Evolutionary conservation across 2,888 invertebrate genomes (phyloP).

Genomic region (Dastarcus helophoroides): DNA sequence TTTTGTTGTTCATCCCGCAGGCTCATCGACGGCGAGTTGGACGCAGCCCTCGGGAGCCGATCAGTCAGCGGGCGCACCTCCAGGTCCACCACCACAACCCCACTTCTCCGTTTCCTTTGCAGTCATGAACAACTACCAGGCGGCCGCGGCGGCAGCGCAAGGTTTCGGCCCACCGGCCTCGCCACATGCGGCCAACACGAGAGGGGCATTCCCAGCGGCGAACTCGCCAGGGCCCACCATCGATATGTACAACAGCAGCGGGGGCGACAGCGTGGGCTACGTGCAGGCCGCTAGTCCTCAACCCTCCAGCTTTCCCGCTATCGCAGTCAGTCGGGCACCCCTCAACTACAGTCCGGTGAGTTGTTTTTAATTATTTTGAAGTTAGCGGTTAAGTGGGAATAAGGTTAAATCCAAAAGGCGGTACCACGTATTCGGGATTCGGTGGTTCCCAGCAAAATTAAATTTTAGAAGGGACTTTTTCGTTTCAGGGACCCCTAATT

Average conservation of each 20-base stretch:
- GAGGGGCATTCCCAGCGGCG: constrained; percentile 77
- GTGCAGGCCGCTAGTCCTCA: constrained; percentile 96
- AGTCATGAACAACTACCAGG: constrained; percentile 96
- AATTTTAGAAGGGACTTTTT: no score
- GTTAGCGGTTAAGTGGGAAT: no score
- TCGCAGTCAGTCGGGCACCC: constrained; percentile 86
- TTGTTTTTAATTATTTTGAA: no score
- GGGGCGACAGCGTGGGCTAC: constrained; percentile 75
- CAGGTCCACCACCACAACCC: constrained; percentile 23
- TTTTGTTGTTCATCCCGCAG: constrained; percentile 27
- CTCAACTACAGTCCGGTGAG: constrained; percentile 89
- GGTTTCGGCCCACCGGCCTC: constrained; percentile 75
- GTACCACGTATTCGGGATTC: no score
- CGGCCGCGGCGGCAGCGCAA: constrained; percentile 62
- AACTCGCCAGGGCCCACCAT: constrained; percentile 87
- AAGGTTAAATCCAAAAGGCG: no score
- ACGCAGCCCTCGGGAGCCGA: constrained; percentile 30
- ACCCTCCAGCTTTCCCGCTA: constrained; percentile 89
- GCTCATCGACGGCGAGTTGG: constrained; percentile 28
- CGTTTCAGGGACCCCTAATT: constrained; percentile 88
- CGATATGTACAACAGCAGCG: constrained; percentile 86
- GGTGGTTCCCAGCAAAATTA: neutral
- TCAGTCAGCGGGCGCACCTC: constrained; percentile 22
- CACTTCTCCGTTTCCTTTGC: constrained; percentile 40
- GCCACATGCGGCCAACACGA: constrained; percentile 50